Base-by-base conservation (phyloP, 2,113 vertebrate species). In the Cebus imitator region DNA sequence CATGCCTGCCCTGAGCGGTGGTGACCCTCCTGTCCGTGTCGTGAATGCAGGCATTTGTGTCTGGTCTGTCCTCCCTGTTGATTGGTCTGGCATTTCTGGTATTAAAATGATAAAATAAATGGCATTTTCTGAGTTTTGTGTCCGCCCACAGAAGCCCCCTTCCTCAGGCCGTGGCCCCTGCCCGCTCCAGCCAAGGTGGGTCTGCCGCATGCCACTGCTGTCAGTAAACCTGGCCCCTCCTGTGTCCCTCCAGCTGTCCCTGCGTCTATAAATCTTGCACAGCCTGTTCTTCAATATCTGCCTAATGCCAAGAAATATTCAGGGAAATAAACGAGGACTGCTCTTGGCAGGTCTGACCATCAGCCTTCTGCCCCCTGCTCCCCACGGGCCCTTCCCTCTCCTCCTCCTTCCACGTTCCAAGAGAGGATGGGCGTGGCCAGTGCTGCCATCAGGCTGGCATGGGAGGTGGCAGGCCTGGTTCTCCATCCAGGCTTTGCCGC, bases 1-100 rank as follows among this genome's bases (percentile, higher is more conserved):
- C 99, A 98, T 98, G 99, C 96, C 70, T 93, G 98, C 98, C 98
- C 97, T 40, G 98, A 92, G 95, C 92, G 94, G 84, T 94, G 98
- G 94, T n/a, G 98, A 96, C 97, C 97, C 98, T 95, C 97, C 97
- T 89, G 91, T 98, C 98, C 92, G 75, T 91, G 87, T 95, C 52
- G 90, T 94, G 97, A 98, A 97, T 82, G 96, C 98, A 94, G 97
- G 96, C 96, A 11, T 98, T 95, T 86, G 94, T 98, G 98, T 40
- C 55, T 68, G 83, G 50, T 61, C 81, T 92, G 94, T 98, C 98
- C 96, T 98, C 98, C 97, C 90, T 97, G 98, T 98, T 87, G 88
- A 83, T 97, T 75, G 68, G 98, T 98, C 98, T 83, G 95, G 88
- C 87, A 32, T 98, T 96, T 98, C 97, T 90, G 97, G 97, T 98